phyloP scores from a whole-genome alignment of 2,113 vertebrate genomes.

The Gymnogyps californianus region DNA sequence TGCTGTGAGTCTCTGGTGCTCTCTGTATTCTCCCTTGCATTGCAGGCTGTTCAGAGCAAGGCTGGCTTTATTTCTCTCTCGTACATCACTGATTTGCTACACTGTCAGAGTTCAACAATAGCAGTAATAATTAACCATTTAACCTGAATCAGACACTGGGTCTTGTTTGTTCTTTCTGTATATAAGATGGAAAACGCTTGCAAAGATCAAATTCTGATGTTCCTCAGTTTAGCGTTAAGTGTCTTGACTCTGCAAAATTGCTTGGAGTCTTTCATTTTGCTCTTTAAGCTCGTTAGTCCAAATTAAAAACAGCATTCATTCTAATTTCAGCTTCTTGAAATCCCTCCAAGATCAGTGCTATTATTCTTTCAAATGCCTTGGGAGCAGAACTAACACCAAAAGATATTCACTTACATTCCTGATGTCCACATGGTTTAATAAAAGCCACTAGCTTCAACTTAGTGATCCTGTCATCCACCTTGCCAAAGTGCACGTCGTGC shows the following conservation, averaged over 20 bases:
- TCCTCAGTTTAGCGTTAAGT: conserved; percentile 21
- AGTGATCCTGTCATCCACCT: background rate
- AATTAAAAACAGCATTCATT: conserved; percentile 65
- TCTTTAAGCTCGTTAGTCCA: conserved; percentile 59
- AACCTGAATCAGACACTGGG: conserved; percentile 33
- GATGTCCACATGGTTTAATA: background rate
- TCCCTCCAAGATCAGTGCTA: conserved; percentile 47
- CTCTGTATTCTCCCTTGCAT: background rate
- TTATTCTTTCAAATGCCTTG: conserved; percentile 16
- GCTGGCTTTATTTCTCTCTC: background rate
- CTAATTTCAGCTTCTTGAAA: conserved; percentile 59
- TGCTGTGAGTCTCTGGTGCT: background rate
- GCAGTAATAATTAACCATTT: conserved; percentile 61
- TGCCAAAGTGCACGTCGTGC: background rate
- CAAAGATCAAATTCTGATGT: conserved; percentile 26
- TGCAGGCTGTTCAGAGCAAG: conserved; percentile 11
- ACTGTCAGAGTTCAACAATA: conserved; percentile 53
- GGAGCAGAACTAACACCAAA: conserved; percentile 13
- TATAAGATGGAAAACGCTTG: conserved; percentile 25
- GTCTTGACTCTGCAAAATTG: conserved; percentile 55
- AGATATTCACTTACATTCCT: background rate
- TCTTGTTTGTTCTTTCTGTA: conserved; percentile 10
- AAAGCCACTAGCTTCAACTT: background rate
- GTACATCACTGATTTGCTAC: conserved; percentile 33
- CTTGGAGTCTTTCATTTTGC: conserved; percentile 47